Evolutionary conservation across 2,888 invertebrate genomes (phyloP).

Genomic region (Automeris io): DNA sequence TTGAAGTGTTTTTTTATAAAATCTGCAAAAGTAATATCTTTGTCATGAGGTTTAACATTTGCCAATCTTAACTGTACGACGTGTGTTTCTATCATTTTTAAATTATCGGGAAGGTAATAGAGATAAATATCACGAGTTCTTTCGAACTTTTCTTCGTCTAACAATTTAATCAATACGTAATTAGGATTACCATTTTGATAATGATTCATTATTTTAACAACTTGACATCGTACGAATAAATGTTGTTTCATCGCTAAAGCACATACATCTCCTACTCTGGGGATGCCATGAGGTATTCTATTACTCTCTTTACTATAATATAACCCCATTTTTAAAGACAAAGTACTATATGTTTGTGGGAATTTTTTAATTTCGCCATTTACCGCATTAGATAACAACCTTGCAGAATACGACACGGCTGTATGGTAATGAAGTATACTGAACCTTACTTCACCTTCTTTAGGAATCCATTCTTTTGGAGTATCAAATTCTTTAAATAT

Average conservation of each 20-base stretch:
- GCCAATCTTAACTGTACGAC: constrained; percentile 50
- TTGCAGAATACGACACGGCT: constrained; percentile 79
- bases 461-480: constrained; percentile 70
- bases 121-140: constrained; percentile 52
- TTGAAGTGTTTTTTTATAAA: constrained; percentile 41
- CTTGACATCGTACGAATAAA: constrained; percentile 74
- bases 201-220: constrained; percentile 57
- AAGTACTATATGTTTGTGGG: constrained; percentile 41
- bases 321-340: constrained; percentile 55
- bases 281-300: constrained; percentile 45
- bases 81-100: constrained; percentile 62
- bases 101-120: constrained; percentile 68
- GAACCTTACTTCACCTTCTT: constrained; percentile 74
- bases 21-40: constrained; percentile 54
- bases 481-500: constrained; percentile 72
- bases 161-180: constrained; percentile 66
- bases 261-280: constrained; percentile 76
- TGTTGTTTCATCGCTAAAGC: constrained; percentile 63
- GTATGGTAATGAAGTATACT: constrained; percentile 75
- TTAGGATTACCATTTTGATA: constrained; percentile 42
- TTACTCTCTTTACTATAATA: constrained; percentile 51
- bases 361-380: constrained; percentile 35
- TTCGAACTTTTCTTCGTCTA: constrained; percentile 77
- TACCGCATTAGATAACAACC: constrained; percentile 41
- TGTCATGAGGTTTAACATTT: constrained; percentile 54